Evolutionary conservation across 2,113 vertebrate species (phyloP).

Genomic region (cat (Felis catus)): DNA sequence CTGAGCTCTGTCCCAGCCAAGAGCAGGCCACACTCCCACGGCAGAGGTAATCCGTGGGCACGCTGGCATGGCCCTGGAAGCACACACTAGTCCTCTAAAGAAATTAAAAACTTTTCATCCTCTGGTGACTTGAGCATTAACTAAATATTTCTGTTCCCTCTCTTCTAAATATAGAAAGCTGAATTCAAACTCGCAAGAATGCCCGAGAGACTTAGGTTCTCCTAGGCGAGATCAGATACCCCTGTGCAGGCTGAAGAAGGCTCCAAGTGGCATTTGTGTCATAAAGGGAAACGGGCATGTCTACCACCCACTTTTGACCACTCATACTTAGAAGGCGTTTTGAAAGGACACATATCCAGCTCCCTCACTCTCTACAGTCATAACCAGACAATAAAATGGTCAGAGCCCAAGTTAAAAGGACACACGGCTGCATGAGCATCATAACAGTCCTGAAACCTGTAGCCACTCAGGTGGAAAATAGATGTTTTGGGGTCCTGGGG

Average conservation of each 20-base stretch:
- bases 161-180: conserved; percentile 50
- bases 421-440: accelerated
- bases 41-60: not conserved
- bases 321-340: not conserved
- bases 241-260: not conserved
- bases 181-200: not conserved
- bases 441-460: not conserved
- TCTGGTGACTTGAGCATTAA: not conserved
- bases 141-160: not conserved
- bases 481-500: not conserved
- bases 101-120: conserved; percentile 2
- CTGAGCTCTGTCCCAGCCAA: not conserved
- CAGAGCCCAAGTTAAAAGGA: not conserved
- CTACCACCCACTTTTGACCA: not conserved
- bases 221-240: not conserved
- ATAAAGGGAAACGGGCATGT: not conserved
- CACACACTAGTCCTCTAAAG: not conserved
- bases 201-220: not conserved
- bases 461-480: not conserved
- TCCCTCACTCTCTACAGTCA: not conserved
- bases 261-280: not conserved
- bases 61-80: not conserved
- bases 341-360: not conserved
- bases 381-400: not conserved
- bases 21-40: not conserved